Base-by-base conservation (phyloP, 2,797 vertebrate genomes). In the Sorex maritimensis region DNA sequence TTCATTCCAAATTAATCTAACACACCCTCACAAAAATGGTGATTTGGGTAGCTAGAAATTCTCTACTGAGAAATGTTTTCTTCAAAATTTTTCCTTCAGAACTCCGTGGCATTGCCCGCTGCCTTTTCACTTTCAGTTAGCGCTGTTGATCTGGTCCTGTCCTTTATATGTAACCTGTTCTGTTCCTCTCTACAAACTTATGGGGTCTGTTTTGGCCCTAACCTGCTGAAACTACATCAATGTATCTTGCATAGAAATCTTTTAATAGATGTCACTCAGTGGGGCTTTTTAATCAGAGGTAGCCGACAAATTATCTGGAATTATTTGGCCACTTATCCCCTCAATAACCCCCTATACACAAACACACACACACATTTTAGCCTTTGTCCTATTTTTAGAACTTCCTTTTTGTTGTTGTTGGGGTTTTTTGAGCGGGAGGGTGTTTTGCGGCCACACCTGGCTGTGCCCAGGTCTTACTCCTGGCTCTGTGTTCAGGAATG, bases 261-360 rank as follows among this genome's bases (percentile, higher is more conserved):
- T 74, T 71, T 79, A 30, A 74, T 38, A 4, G 14, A 14, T 17
- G 28, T 24, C 19, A 26, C 52, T 21, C 5, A 58, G 24, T 30
- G 34, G 2, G 28, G 30, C 21, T 61, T 55, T 82, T 67, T 30
- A 75, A 34, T 67, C 44, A 88, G 28, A 34, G 88, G n/a, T 15
- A 58, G 5, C 44, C 87, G 68, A 52, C n/a, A 77, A 75, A 80
- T 84, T 78, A 58, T 67, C 73, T 81, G 68, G n/a, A 41, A 65
- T 80, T 84, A 69, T 38, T 90, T 92, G 28, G 21, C 75, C 71
- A n/a, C 58, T 75, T 46, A 61, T 24, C 63, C 67, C 19, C 19
- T 71, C 41, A 52, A 44, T 44, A 44, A 44, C 3, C 41, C 41
- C 41, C 41, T 14, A 52, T 9, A 11, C 49, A 52, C 13, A 11